A percentile compares a stretch with the other conserved stretches of the same genome.
These are phyloP conservation scores for Melanchra persicariae DNA, from an alignment of 2,888 invertebrate genomes.

Conservation along the genomic window DNA sequence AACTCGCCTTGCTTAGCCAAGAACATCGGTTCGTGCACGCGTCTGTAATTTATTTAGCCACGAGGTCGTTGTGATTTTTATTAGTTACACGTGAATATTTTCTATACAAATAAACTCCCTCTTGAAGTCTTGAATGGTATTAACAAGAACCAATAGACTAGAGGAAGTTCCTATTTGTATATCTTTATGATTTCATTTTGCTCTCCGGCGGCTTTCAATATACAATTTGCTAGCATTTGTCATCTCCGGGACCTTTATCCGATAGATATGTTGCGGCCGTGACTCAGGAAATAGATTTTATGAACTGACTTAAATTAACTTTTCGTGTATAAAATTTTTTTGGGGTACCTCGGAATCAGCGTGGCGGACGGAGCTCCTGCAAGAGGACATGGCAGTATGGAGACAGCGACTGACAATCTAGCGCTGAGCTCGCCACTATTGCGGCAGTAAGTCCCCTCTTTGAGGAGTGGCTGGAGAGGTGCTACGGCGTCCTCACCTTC, in stretches of 20 bases:
- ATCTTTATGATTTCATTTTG: constrained; percentile 31
- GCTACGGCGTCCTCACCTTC: no score
- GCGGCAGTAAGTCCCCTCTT: no score
- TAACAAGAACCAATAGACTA: constrained; percentile 14
- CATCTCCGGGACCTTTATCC: constrained; percentile 21
- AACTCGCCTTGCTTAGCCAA: no score
- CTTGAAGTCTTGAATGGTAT: not conserved
- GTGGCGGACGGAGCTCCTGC: no score
- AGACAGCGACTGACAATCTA: no score
- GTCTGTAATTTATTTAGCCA: no score
- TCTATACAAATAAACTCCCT: not conserved
- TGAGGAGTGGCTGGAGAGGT: no score
- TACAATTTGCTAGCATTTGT: constrained; percentile 45
- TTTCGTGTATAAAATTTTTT: constrained; percentile 1
- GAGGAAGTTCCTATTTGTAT: constrained; percentile 20
- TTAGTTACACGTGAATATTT: not conserved
- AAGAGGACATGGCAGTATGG: no score
- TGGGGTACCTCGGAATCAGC: no score
- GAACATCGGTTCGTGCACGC: no score
- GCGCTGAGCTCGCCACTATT: no score
- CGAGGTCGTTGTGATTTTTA: no score
- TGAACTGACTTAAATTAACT: not conserved
- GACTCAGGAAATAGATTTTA: constrained; percentile 26
- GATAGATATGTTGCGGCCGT: not conserved
- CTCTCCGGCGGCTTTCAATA: constrained; percentile 30